Evolutionary conservation across 2,888 invertebrate species (phyloP).

Genomic region (Caradrina kadenii): DNA sequence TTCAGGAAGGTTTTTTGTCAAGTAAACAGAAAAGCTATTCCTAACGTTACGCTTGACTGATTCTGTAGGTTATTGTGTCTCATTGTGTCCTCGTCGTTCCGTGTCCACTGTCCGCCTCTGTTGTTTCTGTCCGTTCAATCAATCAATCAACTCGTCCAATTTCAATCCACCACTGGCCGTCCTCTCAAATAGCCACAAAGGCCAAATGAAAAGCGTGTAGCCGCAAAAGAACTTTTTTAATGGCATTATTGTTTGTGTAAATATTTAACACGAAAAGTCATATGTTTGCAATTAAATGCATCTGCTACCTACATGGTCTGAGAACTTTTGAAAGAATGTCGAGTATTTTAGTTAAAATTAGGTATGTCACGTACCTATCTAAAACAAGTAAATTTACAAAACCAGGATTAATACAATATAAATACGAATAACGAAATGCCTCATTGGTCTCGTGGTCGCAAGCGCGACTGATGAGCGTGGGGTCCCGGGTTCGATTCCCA

Average conservation of each 20-base stretch:
- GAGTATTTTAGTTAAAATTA: not conserved
- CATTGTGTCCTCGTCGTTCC: not conserved
- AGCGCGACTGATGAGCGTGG: too few species aligned
- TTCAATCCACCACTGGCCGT: slow-evolving; percentile 6
- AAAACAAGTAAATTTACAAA: too few species aligned
- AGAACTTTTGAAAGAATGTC: not conserved
- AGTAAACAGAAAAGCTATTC: slow-evolving; percentile 10
- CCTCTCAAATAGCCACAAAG: not conserved
- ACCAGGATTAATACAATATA: too few species aligned
- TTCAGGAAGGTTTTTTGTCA: not conserved
- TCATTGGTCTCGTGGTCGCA: too few species aligned
- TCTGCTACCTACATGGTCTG: too few species aligned
- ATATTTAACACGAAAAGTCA: too few species aligned
- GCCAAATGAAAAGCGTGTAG: not conserved
- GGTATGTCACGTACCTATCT: not conserved
- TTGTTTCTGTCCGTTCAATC: slow-evolving; percentile 10
- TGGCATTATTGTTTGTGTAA: too few species aligned
- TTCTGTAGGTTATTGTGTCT: slow-evolving; percentile 11
- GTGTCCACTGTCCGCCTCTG: not conserved
- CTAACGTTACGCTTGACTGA: not conserved
- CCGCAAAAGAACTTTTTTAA: too few species aligned
- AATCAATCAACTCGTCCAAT: slow-evolving; percentile 12
- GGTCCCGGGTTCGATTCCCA: too few species aligned
- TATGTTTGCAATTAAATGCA: too few species aligned
- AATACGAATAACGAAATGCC: too few species aligned